Evolutionary conservation across 2,113 vertebrate species (phyloP).

Genomic region (Sterrhoptilus dennistouni): DNA sequence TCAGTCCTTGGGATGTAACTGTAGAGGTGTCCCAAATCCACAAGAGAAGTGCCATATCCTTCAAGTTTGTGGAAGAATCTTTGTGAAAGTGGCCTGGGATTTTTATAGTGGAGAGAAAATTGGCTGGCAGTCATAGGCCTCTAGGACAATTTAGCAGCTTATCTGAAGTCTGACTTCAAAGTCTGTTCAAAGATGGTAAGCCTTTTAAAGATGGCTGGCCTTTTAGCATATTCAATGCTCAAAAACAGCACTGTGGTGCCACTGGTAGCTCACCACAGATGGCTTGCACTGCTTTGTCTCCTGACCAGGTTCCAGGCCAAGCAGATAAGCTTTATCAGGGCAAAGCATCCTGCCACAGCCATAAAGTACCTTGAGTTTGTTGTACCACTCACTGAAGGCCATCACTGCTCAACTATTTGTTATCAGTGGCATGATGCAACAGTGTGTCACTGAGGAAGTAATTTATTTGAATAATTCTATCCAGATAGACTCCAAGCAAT

Average conservation of each 20-base stretch:
- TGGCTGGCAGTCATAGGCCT: background rate
- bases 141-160: background rate
- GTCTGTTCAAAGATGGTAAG: background rate
- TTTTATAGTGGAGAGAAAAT: background rate
- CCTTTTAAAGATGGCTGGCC: background rate
- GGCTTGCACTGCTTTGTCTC: background rate
- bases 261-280: background rate
- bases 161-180: background rate
- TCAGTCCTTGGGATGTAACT: background rate
- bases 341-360: background rate
- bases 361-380: background rate
- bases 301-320: background rate
- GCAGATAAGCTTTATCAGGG: background rate
- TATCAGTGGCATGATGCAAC: background rate
- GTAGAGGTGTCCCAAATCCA: background rate
- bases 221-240: background rate
- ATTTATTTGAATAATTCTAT: background rate
- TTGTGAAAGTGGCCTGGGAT: background rate
- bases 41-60: fast-evolving
- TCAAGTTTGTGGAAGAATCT: background rate
- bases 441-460: background rate
- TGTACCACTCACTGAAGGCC: background rate
- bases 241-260: background rate
- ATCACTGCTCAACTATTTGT: background rate
- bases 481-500: background rate